Evolutionary conservation across 2,888 invertebrate genomes (phyloP).

Genomic region (Neoaliturus tenellus): DNA sequence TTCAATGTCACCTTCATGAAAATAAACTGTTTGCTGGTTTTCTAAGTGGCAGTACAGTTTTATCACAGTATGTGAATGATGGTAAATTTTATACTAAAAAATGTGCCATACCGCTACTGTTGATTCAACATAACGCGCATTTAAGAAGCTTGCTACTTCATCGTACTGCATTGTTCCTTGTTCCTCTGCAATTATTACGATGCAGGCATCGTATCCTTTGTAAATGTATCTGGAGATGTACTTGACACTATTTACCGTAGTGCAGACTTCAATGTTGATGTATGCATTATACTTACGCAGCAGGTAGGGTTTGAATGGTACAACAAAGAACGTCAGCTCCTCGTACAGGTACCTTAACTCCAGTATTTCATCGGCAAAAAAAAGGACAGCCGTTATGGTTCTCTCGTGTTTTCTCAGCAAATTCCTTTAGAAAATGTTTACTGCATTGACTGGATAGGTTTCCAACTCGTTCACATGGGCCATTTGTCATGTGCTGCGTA

Average conservation of each 20-base stretch:
- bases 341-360: background rate
- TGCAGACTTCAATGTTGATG: conserved; percentile 10
- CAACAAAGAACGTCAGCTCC: background rate
- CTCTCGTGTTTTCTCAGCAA: background rate
- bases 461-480: conserved; percentile 6
- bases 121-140: too few relatives aligned
- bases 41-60: too few relatives aligned
- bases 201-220: too few relatives aligned
- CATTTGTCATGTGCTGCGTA: background rate
- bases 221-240: background rate
- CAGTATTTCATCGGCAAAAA: background rate
- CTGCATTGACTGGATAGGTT: background rate
- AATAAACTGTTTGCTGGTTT: too few relatives aligned
- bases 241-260: background rate
- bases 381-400: conserved; percentile 3
- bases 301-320: background rate
- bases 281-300: background rate
- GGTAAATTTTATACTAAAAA: too few relatives aligned
- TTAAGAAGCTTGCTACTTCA: too few relatives aligned
- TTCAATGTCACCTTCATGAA: too few relatives aligned
- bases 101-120: too few relatives aligned
- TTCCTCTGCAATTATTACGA: too few relatives aligned
- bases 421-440: background rate
- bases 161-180: too few relatives aligned
- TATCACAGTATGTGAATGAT: too few relatives aligned